Percentiles rank a stretch among this genome's conserved stretches.
phyloP scores from a whole-genome alignment of 2,113 vertebrate genomes.

The Mobula birostris region DNA sequence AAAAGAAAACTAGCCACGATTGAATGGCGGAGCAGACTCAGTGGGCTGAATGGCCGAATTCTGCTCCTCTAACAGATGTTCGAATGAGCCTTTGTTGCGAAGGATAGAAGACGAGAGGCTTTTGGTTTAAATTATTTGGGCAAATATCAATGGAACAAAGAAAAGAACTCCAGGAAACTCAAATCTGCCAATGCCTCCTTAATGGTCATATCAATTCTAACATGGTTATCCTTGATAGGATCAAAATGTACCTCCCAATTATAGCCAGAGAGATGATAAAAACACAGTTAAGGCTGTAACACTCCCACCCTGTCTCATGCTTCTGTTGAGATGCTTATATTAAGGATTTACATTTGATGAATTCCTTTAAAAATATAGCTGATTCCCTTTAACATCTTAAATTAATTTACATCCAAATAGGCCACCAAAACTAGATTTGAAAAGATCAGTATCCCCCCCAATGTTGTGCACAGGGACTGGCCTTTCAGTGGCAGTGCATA shows the following conservation, averaged over 20 bases:
- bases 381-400: not conserved
- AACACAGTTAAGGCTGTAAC: not conserved
- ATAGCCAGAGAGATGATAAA: not conserved
- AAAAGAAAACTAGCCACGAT: too few species aligned
- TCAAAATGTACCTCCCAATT: not conserved
- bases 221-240: not conserved
- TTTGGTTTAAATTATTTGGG: not conserved
- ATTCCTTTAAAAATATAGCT: not conserved
- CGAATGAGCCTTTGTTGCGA: not conserved
- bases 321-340: not conserved
- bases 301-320: not conserved
- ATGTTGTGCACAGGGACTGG: not conserved
- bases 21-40: not conserved
- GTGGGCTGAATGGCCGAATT: too few species aligned
- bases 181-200: not conserved
- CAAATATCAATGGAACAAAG: not conserved
- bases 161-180: not conserved
- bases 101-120: not conserved
- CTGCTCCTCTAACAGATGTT: not conserved
- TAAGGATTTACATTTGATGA: not conserved
- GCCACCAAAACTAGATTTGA: not conserved
- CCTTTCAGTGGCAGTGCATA: not conserved
- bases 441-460: not conserved
- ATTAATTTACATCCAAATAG: not conserved
- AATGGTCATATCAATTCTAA: not conserved